phyloP scores from a whole-genome alignment of 2,113 vertebrate genomes.

The Malaclemys terrapin region DNA sequence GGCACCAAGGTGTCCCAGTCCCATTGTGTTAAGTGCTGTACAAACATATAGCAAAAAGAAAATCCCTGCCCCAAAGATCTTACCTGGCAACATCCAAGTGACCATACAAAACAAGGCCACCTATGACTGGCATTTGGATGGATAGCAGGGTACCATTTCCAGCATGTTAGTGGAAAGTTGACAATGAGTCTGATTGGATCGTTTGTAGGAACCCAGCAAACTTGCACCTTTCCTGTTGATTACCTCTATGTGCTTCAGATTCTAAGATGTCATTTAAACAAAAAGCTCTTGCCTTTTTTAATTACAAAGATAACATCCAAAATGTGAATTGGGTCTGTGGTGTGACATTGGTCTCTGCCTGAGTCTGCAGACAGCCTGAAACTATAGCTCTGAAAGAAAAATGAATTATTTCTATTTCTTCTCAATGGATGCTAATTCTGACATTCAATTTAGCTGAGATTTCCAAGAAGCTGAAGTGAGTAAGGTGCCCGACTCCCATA shows the following conservation, averaged over 20 bases:
- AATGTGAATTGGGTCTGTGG: not conserved
- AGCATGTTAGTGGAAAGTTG: slow-evolving; percentile 1
- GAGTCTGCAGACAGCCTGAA: not conserved
- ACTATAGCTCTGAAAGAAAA: not conserved
- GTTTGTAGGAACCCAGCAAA: slow-evolving; percentile 5
- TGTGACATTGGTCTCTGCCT: not conserved
- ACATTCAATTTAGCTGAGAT: not conserved
- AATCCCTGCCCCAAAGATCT: not conserved
- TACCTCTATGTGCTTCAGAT: not conserved
- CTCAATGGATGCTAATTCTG: not conserved
- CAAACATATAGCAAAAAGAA: not conserved
- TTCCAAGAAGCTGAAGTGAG: not conserved
- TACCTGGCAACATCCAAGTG: not conserved
- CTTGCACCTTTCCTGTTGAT: not conserved
- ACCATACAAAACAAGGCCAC: not conserved
- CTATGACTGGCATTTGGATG: not conserved
- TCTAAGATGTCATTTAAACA: not conserved
- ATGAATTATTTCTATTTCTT: not conserved
- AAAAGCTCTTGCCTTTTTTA: not conserved
- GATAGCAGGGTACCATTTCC: not conserved
- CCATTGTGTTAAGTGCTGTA: not conserved
- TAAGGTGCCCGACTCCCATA: not conserved
- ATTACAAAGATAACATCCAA: not conserved
- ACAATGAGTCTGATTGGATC: not conserved
- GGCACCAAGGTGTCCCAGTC: not conserved